A percentile compares a stretch with the other conserved stretches of the same genome.
These are phyloP conservation scores for Neomorphus geoffroyi DNA, from an alignment of 2,797 vertebrate genomes.

Conservation along the genomic window DNA sequence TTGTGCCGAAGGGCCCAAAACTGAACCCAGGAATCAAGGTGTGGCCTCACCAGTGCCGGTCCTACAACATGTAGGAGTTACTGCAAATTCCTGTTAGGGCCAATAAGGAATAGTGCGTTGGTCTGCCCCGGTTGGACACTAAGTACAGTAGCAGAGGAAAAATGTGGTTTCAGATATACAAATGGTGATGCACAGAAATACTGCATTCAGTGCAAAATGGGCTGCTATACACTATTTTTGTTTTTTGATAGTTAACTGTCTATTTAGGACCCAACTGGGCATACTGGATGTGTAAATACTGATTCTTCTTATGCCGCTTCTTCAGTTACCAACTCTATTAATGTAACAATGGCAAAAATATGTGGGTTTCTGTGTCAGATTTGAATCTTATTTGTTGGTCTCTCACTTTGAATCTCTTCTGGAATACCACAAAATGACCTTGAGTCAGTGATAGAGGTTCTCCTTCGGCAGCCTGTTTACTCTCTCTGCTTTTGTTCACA, in stretches of 20 bases:
- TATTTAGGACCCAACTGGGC: background rate
- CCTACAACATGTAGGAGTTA: fast-evolving
- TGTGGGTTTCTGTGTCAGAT: background rate
- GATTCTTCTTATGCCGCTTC: background rate
- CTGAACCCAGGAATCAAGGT: no score
- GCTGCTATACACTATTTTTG: background rate
- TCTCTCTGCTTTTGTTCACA: background rate
- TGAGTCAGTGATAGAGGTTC: background rate
- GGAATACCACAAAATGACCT: background rate
- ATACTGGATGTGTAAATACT: background rate
- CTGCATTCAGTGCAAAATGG: background rate
- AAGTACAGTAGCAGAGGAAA: background rate
- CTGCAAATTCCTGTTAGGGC: background rate
- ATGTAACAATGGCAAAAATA: background rate
- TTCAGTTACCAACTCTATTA: background rate
- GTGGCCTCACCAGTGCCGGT: background rate
- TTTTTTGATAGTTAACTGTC: background rate
- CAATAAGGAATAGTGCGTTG: background rate
- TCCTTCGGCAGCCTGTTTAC: background rate
- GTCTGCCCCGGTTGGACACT: fast-evolving
- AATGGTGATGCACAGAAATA: background rate
- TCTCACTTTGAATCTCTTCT: conserved; percentile 44
- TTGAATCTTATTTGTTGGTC: conserved; percentile 5
- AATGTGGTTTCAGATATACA: background rate
- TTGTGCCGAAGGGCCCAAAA: no score